Conservation (phyloP, 2,113 vertebrate genomes). For the Lophotis ruficrista region DNA sequence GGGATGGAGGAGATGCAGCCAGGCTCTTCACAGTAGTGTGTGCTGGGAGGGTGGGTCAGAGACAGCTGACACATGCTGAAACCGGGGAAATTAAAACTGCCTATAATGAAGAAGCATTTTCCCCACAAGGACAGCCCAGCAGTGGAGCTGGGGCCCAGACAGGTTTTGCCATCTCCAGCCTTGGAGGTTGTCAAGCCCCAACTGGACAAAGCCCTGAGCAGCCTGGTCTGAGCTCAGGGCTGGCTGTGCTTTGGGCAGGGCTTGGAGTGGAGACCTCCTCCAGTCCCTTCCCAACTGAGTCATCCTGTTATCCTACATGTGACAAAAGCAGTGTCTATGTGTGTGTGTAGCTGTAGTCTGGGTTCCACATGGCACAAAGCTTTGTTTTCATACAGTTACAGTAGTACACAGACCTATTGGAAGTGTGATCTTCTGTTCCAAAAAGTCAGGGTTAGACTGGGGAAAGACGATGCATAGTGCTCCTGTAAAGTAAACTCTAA, state of each 20-base stretch:
- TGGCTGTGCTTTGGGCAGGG: background rate
- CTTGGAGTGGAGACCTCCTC: background rate
- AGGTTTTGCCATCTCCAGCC: background rate
- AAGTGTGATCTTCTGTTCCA: background rate
- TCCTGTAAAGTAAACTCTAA: background rate
- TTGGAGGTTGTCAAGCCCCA: background rate
- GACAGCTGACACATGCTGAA: background rate
- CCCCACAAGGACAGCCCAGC: background rate
- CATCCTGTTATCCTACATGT: background rate
- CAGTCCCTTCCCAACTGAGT: background rate
- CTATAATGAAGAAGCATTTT: fast-evolving
- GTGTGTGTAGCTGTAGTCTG: background rate
- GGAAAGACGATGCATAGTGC: background rate
- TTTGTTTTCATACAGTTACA: background rate
- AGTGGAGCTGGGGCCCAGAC: fast-evolving
- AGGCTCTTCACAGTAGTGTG: background rate
- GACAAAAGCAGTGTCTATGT: background rate
- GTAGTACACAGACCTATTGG: background rate
- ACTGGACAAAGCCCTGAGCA: background rate
- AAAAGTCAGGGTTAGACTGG: background rate
- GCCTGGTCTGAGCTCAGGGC: background rate
- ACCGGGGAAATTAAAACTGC: background rate
- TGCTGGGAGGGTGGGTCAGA: background rate
- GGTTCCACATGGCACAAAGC: background rate
- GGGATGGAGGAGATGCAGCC: too few relatives aligned